Conservation (phyloP, 2,797 vertebrate species). For the Linurgus olivaceus region DNA sequence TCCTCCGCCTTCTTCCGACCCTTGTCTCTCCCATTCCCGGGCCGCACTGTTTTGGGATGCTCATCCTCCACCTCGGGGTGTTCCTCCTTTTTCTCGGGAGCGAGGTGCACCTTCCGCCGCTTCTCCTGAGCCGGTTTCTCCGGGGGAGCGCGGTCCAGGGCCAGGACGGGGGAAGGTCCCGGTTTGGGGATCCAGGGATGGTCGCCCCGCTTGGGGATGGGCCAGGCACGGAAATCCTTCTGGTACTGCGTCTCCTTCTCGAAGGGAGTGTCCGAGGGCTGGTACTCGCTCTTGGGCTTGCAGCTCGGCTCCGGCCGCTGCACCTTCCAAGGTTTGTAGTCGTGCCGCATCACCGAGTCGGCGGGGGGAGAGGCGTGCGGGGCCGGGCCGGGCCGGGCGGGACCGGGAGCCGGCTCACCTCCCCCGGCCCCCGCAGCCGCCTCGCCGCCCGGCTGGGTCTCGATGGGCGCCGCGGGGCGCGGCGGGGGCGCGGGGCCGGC, state of each 20-base stretch:
- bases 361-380: conserved; percentile 68
- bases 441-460: conserved; percentile 81
- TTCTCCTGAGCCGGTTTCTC: conserved; percentile 52
- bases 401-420: conserved; percentile 13
- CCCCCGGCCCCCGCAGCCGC: conserved; percentile 48
- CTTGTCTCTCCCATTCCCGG: conserved; percentile 32
- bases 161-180: conserved; percentile 56
- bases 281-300: conserved; percentile 92
- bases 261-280: conserved; percentile 88
- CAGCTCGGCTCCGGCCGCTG: conserved; percentile 90
- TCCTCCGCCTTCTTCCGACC: conserved; percentile 43
- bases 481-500: conserved; percentile 39
- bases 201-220: conserved; percentile 88
- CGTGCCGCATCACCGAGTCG: conserved; percentile 93
- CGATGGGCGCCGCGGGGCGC: conserved; percentile 80
- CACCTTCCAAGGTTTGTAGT: conserved; percentile 92
- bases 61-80: conserved; percentile 56
- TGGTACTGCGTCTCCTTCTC: conserved; percentile 94
- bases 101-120: conserved; percentile 76
- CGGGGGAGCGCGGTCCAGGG: conserved; percentile 43
- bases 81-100: conserved; percentile 76
- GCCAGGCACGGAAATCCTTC: conserved; percentile 96
- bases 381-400: not conserved
- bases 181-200: conserved; percentile 95
- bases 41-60: conserved; percentile 58